Conservation (phyloP, 2,888 invertebrate species). For the Luffia ferchaultella region DNA sequence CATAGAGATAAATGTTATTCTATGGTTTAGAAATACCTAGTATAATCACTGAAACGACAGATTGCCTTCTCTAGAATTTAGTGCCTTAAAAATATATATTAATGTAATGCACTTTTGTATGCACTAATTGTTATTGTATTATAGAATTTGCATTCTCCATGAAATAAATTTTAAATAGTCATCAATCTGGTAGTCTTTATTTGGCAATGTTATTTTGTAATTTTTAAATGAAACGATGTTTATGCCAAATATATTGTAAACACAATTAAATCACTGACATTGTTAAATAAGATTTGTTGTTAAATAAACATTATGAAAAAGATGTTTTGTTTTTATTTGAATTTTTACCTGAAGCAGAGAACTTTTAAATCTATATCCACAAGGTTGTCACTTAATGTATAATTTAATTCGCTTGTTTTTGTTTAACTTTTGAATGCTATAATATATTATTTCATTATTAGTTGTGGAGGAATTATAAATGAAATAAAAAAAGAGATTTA, state of each 20-base stretch:
- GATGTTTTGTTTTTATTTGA: not conserved
- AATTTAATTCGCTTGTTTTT: no score
- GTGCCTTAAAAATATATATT: constrained; percentile 29
- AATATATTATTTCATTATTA: no score
- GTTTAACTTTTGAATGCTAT: no score
- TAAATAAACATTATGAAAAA: constrained; percentile 18
- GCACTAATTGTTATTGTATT: not conserved
- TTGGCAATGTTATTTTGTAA: constrained; percentile 60
- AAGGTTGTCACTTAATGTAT: no score
- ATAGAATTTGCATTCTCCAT: not conserved
- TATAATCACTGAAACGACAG: no score
- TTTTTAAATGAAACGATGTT: constrained; percentile 22
- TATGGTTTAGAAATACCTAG: no score
- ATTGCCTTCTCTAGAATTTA: constrained; percentile 40
- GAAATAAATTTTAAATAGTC: not conserved
- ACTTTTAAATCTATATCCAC: no score
- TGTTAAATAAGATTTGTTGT: constrained; percentile 53
- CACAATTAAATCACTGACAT: constrained; percentile 44
- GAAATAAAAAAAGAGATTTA: no score
- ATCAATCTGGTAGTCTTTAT: not conserved
- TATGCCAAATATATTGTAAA: constrained; percentile 65
- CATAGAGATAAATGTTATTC: not conserved
- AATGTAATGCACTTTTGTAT: not conserved
- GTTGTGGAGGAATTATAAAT: no score
- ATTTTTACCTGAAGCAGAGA: no score